Evolutionary conservation across 2,888 invertebrate genomes (phyloP).

Genomic region (Folsomia candida): DNA sequence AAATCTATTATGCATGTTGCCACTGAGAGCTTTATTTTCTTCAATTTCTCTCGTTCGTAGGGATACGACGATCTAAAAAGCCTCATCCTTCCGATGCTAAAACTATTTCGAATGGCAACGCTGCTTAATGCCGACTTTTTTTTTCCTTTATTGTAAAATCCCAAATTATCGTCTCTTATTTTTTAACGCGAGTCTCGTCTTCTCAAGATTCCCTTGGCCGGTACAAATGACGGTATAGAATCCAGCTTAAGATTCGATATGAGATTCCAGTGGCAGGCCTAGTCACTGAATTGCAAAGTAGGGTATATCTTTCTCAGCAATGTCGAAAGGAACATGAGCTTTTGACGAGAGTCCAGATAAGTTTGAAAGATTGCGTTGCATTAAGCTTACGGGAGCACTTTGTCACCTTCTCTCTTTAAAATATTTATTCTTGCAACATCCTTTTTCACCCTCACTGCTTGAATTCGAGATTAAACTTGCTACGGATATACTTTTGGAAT

Average conservation of each 20-base stretch:
- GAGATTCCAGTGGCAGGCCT: too few relatives aligned
- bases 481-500: too few relatives aligned
- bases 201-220: too few relatives aligned
- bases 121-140: too few relatives aligned
- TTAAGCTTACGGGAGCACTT: conserved; percentile 36
- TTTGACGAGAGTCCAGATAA: conserved; percentile 34
- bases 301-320: neutral
- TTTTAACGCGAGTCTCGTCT: too few relatives aligned
- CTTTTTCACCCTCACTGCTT: neutral
- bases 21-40: conserved; percentile 15
- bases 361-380: conserved; percentile 37
- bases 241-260: too few relatives aligned
- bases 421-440: conserved; percentile 38
- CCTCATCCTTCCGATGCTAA: too few relatives aligned
- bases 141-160: too few relatives aligned
- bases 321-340: neutral
- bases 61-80: neutral
- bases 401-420: conserved; percentile 27
- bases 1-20: conserved; percentile 27
- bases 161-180: too few relatives aligned
- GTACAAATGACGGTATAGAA: neutral
- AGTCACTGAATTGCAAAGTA: neutral
- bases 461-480: neutral
- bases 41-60: neutral
- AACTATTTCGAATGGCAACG: neutral